Percentiles rank a stretch among this genome's conserved stretches.
Conservation (phyloP, 1,140 invertebrate species). For the Drosophila persimilis region DNA sequence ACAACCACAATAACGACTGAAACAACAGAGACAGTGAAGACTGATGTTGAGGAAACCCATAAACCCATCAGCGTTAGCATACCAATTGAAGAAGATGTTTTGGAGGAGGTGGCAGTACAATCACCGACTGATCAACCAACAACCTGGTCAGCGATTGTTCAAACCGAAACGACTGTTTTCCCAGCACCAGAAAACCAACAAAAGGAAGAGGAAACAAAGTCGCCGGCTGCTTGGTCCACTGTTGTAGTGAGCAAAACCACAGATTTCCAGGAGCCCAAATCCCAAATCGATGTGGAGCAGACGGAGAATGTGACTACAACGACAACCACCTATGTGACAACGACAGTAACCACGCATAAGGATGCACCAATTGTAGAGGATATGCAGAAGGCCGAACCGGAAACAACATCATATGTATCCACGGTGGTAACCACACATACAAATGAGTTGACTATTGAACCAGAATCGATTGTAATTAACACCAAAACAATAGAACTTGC, state of each 20-base stretch:
- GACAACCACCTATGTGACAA: slow-evolving; percentile 71
- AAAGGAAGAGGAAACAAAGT: slow-evolving; percentile 7
- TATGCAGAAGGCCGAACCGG: slow-evolving; percentile 16
- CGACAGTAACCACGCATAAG: slow-evolving; percentile 70
- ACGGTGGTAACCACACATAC: slow-evolving; percentile 62
- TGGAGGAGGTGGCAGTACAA: slow-evolving; percentile 59
- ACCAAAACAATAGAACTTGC: slow-evolving; percentile 10
- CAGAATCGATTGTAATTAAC: slow-evolving; percentile 2
- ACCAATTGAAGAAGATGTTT: slow-evolving; percentile 15
- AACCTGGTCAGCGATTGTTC: slow-evolving; percentile 78
- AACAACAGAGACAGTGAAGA: slow-evolving; percentile 6
- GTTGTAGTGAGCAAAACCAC: slow-evolving; percentile 72
- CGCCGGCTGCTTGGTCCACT: slow-evolving; percentile 62
- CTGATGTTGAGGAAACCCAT: slow-evolving; percentile 11
- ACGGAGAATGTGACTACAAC: slow-evolving; percentile 33
- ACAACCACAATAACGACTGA: slow-evolving; percentile 3
- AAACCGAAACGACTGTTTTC: slow-evolving; percentile 73
- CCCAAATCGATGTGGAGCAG: slow-evolving; percentile 25
- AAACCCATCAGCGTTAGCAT: slow-evolving; percentile 48
- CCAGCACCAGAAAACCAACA: slow-evolving; percentile 20
- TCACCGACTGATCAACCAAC: slow-evolving; percentile 77
- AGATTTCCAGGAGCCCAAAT: slow-evolving; percentile 72
- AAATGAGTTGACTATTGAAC: slow-evolving; percentile 31
- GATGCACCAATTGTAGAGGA: slow-evolving; percentile 36
- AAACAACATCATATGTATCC: slow-evolving; percentile 61